Percentiles rank a stretch among this genome's conserved stretches.
Conservation (phyloP, 2,888 invertebrate genomes). For the Plagiodera versicolora region DNA sequence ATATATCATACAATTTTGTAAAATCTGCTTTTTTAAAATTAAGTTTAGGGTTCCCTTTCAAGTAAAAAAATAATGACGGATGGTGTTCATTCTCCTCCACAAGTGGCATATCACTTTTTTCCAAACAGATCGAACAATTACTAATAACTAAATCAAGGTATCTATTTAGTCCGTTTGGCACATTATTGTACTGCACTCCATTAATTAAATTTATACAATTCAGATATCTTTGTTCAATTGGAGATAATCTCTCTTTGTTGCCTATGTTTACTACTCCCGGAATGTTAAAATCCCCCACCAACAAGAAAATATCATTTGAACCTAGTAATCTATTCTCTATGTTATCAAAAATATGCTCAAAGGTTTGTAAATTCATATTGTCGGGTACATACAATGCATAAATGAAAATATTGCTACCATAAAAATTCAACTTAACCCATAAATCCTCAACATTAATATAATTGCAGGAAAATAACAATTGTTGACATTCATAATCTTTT, state of each 20-base stretch:
- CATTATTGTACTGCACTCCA: conserved; percentile 2
- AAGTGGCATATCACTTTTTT: conserved; percentile 1
- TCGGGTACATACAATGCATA: background rate
- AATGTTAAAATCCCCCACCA: background rate
- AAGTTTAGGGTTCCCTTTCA: background rate
- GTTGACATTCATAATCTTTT: conserved; percentile 2
- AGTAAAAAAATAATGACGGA: conserved; percentile 7
- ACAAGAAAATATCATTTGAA: background rate
- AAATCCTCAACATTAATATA: background rate
- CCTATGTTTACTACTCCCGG: conserved; percentile 5
- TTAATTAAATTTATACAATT: conserved; percentile 8
- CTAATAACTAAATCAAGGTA: conserved; percentile 5
- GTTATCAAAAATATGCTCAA: background rate
- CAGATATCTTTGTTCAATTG: conserved; percentile 1
- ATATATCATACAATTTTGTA: conserved; percentile 1
- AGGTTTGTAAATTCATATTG: background rate
- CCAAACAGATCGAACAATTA: conserved; percentile 4
- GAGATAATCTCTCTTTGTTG: background rate
- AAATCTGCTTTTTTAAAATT: conserved; percentile 6
- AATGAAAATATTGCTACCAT: background rate
- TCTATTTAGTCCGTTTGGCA: conserved; percentile 1
- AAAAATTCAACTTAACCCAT: background rate
- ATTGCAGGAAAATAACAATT: conserved; percentile 5
- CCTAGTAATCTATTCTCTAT: background rate
- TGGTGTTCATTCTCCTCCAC: conserved; percentile 1